phyloP scores from a whole-genome alignment of 2,113 vertebrate species.

The Thalassoma bifasciatum region DNA sequence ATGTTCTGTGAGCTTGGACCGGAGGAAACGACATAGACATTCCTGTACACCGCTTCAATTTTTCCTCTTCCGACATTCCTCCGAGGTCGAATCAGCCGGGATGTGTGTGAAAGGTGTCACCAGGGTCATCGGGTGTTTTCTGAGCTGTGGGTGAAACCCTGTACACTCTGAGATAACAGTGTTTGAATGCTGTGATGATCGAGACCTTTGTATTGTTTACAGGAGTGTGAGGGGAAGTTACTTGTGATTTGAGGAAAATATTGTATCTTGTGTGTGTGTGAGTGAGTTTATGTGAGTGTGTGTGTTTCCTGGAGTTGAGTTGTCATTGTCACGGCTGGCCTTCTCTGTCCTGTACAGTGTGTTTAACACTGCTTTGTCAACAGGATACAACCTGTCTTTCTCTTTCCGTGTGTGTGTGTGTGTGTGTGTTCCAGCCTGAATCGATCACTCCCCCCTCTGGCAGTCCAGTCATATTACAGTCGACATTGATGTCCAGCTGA shows the following conservation, averaged over 20 bases:
- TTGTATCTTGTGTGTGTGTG: neutral
- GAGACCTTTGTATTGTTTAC: no score
- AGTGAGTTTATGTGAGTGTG: neutral
- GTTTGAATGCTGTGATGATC: neutral
- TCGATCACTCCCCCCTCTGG: slow-evolving; percentile 68
- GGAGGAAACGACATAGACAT: slow-evolving; percentile 78
- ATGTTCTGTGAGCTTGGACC: slow-evolving; percentile 57
- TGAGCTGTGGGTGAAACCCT: neutral
- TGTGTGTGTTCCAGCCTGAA: slow-evolving; percentile 21
- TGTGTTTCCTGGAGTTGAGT: neutral
- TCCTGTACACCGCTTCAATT: slow-evolving; percentile 56
- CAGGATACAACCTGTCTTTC: slow-evolving; percentile 39
- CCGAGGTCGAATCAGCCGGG: slow-evolving; percentile 55
- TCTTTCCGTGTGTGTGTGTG: slow-evolving; percentile 1
- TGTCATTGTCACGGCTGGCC: slow-evolving; percentile 4
- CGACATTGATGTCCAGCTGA: slow-evolving; percentile 9
- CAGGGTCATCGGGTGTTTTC: neutral
- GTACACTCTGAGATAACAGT: neutral
- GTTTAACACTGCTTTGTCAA: slow-evolving; percentile 31
- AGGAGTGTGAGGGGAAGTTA: no score
- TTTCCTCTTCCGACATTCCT: slow-evolving; percentile 69
- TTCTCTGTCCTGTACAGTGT: slow-evolving; percentile 12
- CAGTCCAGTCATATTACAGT: slow-evolving; percentile 47
- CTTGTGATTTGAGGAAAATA: neutral
- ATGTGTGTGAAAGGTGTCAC: slow-evolving; percentile 37